Percentiles rank a stretch among this genome's conserved stretches.
Evolutionary conservation across 2,797 vertebrate species (phyloP).

Genomic region (Pachyuromys duprasi): DNA sequence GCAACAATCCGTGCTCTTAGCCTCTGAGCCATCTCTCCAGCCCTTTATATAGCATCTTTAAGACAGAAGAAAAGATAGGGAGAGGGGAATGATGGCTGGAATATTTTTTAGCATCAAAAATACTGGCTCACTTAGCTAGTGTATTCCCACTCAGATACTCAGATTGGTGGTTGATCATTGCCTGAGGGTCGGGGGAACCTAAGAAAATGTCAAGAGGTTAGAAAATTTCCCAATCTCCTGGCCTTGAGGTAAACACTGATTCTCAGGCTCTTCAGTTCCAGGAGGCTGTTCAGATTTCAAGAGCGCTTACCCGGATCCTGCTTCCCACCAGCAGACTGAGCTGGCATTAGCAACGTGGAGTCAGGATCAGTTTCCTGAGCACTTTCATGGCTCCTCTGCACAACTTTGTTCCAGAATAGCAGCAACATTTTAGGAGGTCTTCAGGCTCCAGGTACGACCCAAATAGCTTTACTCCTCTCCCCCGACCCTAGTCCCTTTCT

Average conservation of each 20-base stretch:
- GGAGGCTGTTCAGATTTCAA: neutral
- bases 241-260: neutral
- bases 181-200: fast-evolving
- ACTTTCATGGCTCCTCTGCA: neutral
- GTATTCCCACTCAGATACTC: neutral
- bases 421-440: neutral
- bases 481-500: neutral
- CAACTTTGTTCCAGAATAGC: neutral
- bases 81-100: neutral
- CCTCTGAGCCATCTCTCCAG: too few species aligned
- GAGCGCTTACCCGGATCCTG: neutral
- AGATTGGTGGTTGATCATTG: neutral
- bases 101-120: slow-evolving; percentile 7
- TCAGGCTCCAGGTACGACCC: neutral
- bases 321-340: neutral
- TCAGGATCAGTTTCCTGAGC: neutral
- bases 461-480: neutral
- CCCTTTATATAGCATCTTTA: neutral
- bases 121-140: neutral
- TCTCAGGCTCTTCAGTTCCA: neutral
- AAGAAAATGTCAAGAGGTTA: neutral
- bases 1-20: too few species aligned
- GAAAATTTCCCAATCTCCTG: neutral
- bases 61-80: neutral
- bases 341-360: neutral